Base-by-base conservation (phyloP, 2,888 invertebrate species). In the Nebria salina region DNA sequence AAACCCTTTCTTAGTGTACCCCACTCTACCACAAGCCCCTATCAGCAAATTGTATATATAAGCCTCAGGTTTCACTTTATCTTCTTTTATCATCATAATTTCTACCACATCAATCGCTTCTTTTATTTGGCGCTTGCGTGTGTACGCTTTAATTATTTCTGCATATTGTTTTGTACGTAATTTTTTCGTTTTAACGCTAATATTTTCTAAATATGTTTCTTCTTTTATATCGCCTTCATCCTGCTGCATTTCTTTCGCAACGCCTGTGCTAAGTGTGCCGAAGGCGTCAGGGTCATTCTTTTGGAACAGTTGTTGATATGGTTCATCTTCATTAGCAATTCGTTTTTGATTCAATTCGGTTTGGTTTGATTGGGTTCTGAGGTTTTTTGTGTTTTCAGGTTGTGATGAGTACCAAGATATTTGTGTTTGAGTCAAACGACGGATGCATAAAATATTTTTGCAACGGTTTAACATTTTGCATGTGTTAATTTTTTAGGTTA, bases 1-100 rank as follows among this genome's bases (percentile, higher is more conserved):
- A 87, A 97, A 97, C 1, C 97, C 96, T 89, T 95, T 96, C 85
- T 95, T 93, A 1, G 96, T 93, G 85, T 96, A 95, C 0, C 98
- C 98, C 0, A 93, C 94, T 85, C 93, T 90, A 2, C 96, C 97
- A 88, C 96, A 96, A 8, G 93, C 95, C 82, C 94, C 93, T 82
- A 98, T 94, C n/a, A 98, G 88, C 79, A 96, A 90, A 86, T 94
- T 95, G 86, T 94, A 98, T 85, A 96, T 94, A 86, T 95, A 96
- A 83, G 91, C 91, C 82, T 93, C 94, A 0, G 97, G 97, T 87
- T 93, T 93, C 0, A 94, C 95, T 84, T 93, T 91, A 87, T 97
- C 97, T 85, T 93, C 91, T 87, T 94, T 92, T 7, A 94, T 86
- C 94, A 96, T 94, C 87, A 91, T 91, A n/a, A 92, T 89, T 86